phyloP scores from a whole-genome alignment of 1,140 invertebrate genomes.

The Plutomurus gul region DNA sequence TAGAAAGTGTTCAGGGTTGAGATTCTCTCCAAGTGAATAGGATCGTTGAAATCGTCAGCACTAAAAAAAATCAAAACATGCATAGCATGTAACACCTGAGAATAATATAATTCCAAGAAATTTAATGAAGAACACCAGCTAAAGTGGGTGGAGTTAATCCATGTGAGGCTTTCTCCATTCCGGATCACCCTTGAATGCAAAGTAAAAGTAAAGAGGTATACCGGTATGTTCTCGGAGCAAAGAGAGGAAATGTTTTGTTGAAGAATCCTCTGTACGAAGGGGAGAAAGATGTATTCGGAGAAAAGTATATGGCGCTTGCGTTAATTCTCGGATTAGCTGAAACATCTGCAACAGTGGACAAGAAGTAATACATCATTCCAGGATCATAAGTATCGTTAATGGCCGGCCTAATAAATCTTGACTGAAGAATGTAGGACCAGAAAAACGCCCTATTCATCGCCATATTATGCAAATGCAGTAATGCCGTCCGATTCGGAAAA shows the following conservation, averaged over 20 bases:
- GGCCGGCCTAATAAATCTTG: constrained; percentile 82
- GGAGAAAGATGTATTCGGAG: constrained; percentile 91
- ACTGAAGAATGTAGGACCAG: constrained; percentile 94
- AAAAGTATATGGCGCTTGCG: constrained; percentile 90
- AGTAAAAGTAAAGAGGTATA: constrained; percentile 52
- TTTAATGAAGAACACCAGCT: not conserved
- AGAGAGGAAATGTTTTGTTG: constrained; percentile 93
- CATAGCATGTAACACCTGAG: not conserved
- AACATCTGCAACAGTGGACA: constrained; percentile 93
- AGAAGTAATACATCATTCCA: constrained; percentile 97
- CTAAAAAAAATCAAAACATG: constrained; percentile 58
- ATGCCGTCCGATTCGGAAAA: constrained; percentile 89
- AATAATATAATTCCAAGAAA: no score
- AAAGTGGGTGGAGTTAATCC: no score
- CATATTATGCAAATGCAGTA: constrained; percentile 94
- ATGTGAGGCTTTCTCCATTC: no score
- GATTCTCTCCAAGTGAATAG: constrained; percentile 83
- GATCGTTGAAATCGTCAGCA: constrained; percentile 91
- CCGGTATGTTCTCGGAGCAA: constrained; percentile 88
- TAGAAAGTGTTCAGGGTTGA: constrained; percentile 88
- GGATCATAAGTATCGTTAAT: constrained; percentile 79
- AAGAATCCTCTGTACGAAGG: constrained; percentile 94
- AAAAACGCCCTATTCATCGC: constrained; percentile 92
- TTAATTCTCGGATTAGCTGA: constrained; percentile 91
- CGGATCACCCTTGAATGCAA: no score